Evolutionary conservation across 2,888 invertebrate species (phyloP), one percentile per base, ranked within the genome.

Genomic region (Hypolimnas misippus): DNA sequence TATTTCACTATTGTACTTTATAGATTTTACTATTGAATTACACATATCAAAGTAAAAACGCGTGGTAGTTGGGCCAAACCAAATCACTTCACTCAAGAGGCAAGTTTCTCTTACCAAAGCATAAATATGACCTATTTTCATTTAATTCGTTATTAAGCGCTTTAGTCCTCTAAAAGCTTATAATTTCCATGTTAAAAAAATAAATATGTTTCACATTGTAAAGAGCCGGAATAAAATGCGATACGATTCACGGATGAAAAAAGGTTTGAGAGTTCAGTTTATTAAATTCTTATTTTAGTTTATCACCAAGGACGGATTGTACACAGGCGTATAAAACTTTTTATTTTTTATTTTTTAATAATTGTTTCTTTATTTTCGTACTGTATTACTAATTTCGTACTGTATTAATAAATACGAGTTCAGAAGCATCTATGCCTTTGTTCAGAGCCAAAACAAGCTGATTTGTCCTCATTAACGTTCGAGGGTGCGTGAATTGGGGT

Each of bases 71-170:
- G 62, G 60, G 53, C 40, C 46, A 55, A 62, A 49, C 56, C 62
- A 67, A 69, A 69, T 69, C 69, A 69, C 69, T 69, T 63, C 58
- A 67, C 55, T 62, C 62, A 63, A 69, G 67, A 60, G 69, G 58
- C 58, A 62, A 69, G 69, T 67, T 69, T 67, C 65, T 67, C 65
- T 64, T 61, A 61, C 67, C 63, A 69, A 69, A 69, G 69, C 69
- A 65, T 67, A 69, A 69, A 69, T 69, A 67, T 69, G 69, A 69
- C 69, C 69, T 69, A 68, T 69, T 69, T 69, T 67, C 44, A 61
- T 66, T 69, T 69, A 61, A 69, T 67, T 67, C 67, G 67, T 65
- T 65, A 67, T 67, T 67, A 67, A 69, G 55, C 67, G 67, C 69
- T 69, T 64, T 67, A 68, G 67, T 69, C 65, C 65, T 65, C 67